A percentile compares a stretch with the other conserved stretches of the same genome.
phyloP scores from a whole-genome alignment of 2,888 invertebrate species.

The Chouioia cunea region DNA sequence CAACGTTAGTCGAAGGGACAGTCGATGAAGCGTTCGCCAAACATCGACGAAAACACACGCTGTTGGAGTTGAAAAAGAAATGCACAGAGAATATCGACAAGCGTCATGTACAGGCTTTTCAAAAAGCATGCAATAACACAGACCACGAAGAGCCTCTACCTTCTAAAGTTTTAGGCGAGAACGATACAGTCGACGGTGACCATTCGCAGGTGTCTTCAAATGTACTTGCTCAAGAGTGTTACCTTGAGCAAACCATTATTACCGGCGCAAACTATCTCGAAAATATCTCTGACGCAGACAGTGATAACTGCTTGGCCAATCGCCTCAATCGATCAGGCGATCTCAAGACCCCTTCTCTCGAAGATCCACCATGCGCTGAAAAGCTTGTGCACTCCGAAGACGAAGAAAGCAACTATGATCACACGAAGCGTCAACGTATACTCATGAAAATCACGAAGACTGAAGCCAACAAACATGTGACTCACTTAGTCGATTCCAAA shows the following conservation, averaged over 20 bases:
- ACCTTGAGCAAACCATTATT: too few relatives aligned
- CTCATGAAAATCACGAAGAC: conserved; percentile 46
- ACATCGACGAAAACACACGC: conserved; percentile 10
- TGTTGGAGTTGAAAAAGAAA: conserved; percentile 37
- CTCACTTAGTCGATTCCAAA: conserved; percentile 29
- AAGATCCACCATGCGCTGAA: not conserved
- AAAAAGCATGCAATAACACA: too few relatives aligned
- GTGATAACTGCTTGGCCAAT: not conserved
- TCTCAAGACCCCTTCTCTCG: not conserved
- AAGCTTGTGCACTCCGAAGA: conserved; percentile 15
- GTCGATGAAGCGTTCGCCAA: not conserved
- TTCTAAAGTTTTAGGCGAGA: not conserved
- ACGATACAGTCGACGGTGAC: conserved; percentile 1
- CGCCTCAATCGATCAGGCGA: not conserved
- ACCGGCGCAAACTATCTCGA: conserved; percentile 15
- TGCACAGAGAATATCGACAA: conserved; percentile 35
- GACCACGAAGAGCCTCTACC: not conserved
- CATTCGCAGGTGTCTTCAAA: not conserved
- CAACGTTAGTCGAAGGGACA: not conserved
- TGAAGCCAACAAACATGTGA: conserved; percentile 37
- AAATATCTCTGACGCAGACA: conserved; percentile 12
- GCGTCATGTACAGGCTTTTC: not conserved
- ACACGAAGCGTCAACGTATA: conserved; percentile 36
- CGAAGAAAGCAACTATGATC: conserved; percentile 15
- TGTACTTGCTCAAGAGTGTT: too few relatives aligned